phyloP scores from a whole-genome alignment of 2,888 invertebrate species.

The Rambutsinella grinnellia region DNA sequence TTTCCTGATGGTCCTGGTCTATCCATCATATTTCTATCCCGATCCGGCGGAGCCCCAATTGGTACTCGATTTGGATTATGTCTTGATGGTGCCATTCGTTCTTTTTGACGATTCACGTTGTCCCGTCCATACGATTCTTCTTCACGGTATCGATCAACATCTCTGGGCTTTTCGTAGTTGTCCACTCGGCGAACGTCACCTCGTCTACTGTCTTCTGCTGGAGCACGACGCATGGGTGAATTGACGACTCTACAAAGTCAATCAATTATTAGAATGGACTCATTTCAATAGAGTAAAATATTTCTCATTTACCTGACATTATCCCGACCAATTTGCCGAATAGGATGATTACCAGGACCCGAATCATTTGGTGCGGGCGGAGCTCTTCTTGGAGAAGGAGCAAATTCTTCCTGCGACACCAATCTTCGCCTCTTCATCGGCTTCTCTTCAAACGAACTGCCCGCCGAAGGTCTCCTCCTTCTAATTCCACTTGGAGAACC shows the following conservation, averaged over 20 bases:
- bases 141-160: slow-evolving; percentile 52
- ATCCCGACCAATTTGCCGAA: slow-evolving; percentile 40
- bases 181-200: slow-evolving; percentile 26
- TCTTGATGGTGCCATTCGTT: slow-evolving; percentile 62
- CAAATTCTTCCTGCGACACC: slow-evolving; percentile 35
- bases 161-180: slow-evolving; percentile 37
- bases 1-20: not conserved
- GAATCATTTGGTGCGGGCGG: slow-evolving; percentile 44
- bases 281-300: slow-evolving; percentile 12
- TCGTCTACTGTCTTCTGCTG: slow-evolving; percentile 54
- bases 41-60: slow-evolving; percentile 20
- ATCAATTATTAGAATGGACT: not conserved
- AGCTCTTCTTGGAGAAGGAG: slow-evolving; percentile 39
- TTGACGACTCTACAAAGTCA: slow-evolving; percentile 42
- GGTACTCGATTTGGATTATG: slow-evolving; percentile 19
- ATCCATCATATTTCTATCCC: slow-evolving; percentile 35
- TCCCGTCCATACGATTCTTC: slow-evolving; percentile 31
- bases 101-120: slow-evolving; percentile 47
- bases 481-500: slow-evolving; percentile 25
- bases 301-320: slow-evolving; percentile 35
- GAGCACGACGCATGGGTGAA: slow-evolving; percentile 56
- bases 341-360: not conserved
- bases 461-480: slow-evolving; percentile 17
- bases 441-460: slow-evolving; percentile 33
- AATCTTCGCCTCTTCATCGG: slow-evolving; percentile 38